These are phyloP conservation scores for Onchidella celtica DNA, from an alignment of 2,888 invertebrate genomes.

Conservation along the genomic window DNA sequence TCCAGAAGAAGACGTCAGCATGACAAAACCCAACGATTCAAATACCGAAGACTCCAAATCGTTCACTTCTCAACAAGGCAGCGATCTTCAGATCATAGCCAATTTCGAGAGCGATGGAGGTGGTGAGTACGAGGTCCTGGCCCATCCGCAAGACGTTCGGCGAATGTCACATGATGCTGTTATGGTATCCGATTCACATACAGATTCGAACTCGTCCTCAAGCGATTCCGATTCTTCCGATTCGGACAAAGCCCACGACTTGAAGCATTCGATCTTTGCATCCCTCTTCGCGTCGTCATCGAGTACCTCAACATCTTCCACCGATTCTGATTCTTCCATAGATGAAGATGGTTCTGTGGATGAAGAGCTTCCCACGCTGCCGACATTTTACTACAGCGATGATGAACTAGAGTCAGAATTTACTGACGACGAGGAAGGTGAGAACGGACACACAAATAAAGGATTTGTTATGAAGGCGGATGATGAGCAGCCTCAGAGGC, in stretches of 20 bases:
- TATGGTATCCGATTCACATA: slow-evolving; percentile 7
- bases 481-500: background rate
- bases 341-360: slow-evolving; percentile 40
- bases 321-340: slow-evolving; percentile 2
- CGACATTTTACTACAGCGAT: slow-evolving; percentile 32
- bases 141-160: slow-evolving; percentile 28
- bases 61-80: slow-evolving; percentile 6
- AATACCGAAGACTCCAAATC: background rate
- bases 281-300: slow-evolving; percentile 22
- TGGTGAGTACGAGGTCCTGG: slow-evolving; percentile 52
- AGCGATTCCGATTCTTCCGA: slow-evolving; percentile 23
- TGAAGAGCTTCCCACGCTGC: background rate
- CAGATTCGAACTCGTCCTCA: slow-evolving; percentile 11
- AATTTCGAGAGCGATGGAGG: slow-evolving; percentile 54
- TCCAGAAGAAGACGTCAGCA: slow-evolving; percentile 30
- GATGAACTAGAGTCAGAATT: slow-evolving; percentile 41
- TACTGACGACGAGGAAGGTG: slow-evolving; percentile 20
- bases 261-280: background rate
- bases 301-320: slow-evolving; percentile 6
- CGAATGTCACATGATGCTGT: background rate
- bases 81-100: slow-evolving; percentile 31
- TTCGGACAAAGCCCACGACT: background rate
- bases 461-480: background rate
- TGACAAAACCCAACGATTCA: background rate
- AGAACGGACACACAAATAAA: background rate